These are phyloP conservation scores for Caranx ignobilis DNA, from an alignment of 2,113 vertebrate genomes.

Conservation along the genomic window DNA sequence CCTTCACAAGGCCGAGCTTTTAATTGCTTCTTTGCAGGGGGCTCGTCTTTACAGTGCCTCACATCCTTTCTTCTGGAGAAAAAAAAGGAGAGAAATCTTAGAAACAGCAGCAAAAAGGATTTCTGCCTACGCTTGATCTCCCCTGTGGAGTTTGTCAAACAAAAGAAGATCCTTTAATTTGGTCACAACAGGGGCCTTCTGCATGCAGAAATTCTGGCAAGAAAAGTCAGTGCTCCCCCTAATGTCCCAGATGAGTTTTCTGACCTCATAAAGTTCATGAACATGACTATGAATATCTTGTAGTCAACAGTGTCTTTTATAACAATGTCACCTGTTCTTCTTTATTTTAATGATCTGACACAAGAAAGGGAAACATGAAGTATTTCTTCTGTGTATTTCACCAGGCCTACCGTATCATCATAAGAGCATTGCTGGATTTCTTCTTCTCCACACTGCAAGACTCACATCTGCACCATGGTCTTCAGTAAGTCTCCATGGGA, in stretches of 20 bases:
- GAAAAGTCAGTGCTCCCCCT: conserved; percentile 61
- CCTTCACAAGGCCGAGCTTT: conserved; percentile 84
- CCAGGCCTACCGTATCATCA: conserved; percentile 22
- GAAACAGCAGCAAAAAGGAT: conserved; percentile 79
- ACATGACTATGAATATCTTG: conserved; percentile 49
- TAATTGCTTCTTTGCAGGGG: conserved; percentile 87
- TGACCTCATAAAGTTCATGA: conserved; percentile 66
- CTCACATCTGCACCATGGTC: conserved; percentile 47
- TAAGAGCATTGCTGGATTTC: conserved; percentile 20
- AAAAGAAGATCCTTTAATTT: conserved; percentile 85
- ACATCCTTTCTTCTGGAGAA: conserved; percentile 67
- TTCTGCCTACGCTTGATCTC: conserved; percentile 79
- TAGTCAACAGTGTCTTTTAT: conserved; percentile 17
- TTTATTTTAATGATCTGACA: conserved; percentile 23
- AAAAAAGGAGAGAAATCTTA: conserved; percentile 69
- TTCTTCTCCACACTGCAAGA: conserved; percentile 27
- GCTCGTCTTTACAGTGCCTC: conserved; percentile 80
- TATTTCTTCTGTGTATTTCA: conserved; percentile 29
- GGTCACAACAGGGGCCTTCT: conserved; percentile 76
- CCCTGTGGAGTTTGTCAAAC: conserved; percentile 84
- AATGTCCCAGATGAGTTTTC: conserved; percentile 64
- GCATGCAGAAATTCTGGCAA: conserved; percentile 59
- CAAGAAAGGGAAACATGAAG: background rate
- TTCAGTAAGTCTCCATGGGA: conserved; percentile 74
- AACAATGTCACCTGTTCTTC: conserved; percentile 15